Evolutionary conservation across 2,888 invertebrate genomes (phyloP).

Genomic region (Archips xylosteana): DNA sequence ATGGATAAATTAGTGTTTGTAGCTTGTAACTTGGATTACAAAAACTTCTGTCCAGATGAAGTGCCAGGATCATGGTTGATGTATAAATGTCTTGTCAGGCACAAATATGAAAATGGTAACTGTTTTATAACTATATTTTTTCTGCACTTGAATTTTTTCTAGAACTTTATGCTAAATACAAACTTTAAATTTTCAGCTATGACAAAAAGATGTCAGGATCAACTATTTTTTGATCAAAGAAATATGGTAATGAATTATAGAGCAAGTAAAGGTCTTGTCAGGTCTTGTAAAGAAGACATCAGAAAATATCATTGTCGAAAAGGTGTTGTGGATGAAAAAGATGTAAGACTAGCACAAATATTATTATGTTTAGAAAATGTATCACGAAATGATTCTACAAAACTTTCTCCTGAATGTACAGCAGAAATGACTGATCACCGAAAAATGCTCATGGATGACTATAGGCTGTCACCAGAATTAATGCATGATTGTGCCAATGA

Average conservation of each 20-base stretch:
- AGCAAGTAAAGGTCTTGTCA: conserved; percentile 94
- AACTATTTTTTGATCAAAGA: conserved; percentile 93
- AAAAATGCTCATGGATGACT: conserved; percentile 96
- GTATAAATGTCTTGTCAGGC: conserved; percentile 95
- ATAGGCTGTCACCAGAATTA: conserved; percentile 96
- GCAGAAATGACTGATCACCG: conserved; percentile 96
- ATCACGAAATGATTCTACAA: conserved; percentile 89
- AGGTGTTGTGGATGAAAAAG: conserved; percentile 92
- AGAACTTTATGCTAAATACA: neutral
- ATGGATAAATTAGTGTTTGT: conserved; percentile 95
- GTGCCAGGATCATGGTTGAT: conserved; percentile 92
- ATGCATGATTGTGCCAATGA: conserved; percentile 95
- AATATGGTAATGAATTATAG: conserved; percentile 96
- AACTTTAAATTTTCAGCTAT: conserved; percentile 69
- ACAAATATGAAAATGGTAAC: conserved; percentile 90
- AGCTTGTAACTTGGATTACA: conserved; percentile 94
- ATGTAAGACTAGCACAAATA: conserved; percentile 94
- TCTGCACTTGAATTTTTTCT: neutral
- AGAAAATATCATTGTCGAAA: conserved; percentile 93
- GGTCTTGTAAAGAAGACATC: conserved; percentile 96
- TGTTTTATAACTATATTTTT: neutral
- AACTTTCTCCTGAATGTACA: conserved; percentile 91
- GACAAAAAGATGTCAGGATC: conserved; percentile 91
- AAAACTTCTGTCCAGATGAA: conserved; percentile 91
- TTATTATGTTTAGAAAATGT: conserved; percentile 96